phyloP scores from a whole-genome alignment of 2,113 vertebrate species.

The Microcebus ravelobensis region DNA sequence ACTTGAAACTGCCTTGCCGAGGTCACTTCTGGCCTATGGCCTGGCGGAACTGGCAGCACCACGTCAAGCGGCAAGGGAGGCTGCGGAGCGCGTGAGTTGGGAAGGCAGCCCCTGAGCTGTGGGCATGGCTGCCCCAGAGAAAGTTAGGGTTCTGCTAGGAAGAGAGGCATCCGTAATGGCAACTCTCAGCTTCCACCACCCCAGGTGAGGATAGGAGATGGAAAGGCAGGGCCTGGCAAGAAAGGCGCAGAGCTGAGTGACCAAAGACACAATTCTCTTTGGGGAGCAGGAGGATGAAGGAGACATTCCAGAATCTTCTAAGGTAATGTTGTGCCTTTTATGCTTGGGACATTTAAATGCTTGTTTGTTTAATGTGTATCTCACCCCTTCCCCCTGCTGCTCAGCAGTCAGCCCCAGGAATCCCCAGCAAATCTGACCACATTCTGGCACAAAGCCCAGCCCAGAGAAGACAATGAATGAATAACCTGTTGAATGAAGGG shows the following conservation, averaged over 20 bases:
- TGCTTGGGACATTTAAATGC: neutral
- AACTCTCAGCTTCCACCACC: neutral
- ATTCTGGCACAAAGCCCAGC: neutral
- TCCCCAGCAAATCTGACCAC: neutral
- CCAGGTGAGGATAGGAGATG: neutral
- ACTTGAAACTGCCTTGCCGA: neutral
- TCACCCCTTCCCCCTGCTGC: neutral
- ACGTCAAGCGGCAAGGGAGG: neutral
- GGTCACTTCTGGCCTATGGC: neutral
- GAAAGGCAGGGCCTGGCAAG: neutral
- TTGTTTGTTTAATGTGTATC: neutral
- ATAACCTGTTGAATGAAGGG: neutral
- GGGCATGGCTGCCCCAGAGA: neutral
- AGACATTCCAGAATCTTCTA: neutral
- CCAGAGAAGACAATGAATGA: neutral
- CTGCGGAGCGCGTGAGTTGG: neutral
- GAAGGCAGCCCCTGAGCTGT: neutral
- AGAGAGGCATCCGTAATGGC: neutral
- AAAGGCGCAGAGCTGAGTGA: neutral
- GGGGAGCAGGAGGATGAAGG: neutral
- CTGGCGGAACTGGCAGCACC: neutral
- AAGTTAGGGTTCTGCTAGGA: neutral
- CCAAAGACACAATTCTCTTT: neutral
- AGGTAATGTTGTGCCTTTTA: neutral
- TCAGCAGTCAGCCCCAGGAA: neutral